These are phyloP conservation scores for Semnornis frantzii DNA, from an alignment of 2,113 vertebrate species.

Conservation along the genomic window DNA sequence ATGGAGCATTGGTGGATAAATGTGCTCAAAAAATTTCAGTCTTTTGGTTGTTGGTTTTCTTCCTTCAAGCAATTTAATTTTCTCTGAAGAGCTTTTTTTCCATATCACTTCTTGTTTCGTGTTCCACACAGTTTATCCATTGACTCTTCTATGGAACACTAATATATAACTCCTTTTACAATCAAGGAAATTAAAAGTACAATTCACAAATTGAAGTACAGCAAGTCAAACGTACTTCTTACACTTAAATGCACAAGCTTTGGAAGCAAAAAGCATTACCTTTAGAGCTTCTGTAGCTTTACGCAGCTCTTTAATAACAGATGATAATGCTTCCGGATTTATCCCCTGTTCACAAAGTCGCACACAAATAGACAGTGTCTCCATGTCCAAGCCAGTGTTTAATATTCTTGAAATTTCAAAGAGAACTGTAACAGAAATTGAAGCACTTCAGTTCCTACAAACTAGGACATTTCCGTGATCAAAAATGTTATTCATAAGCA, in stretches of 20 bases:
- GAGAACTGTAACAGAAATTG: constrained; percentile 79
- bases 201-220: neutral
- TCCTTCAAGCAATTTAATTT: neutral
- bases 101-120: neutral
- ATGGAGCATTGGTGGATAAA: neutral
- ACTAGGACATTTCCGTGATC: neutral
- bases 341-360: constrained; percentile 97
- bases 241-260: neutral
- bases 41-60: neutral
- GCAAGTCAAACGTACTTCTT: neutral
- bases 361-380: constrained; percentile 96
- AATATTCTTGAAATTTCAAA: constrained; percentile 96
- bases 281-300: constrained; percentile 93
- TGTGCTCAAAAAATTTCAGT: neutral
- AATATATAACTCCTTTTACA: too few species aligned
- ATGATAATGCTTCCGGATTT: constrained; percentile 95
- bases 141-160: neutral
- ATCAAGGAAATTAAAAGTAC: too few species aligned
- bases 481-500: neutral
- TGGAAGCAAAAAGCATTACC: constrained; percentile 72
- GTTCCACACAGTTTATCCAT: neutral
- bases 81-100: neutral
- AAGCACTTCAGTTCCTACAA: neutral
- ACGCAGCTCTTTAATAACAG: constrained; percentile 95
- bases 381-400: constrained; percentile 97